Conservation (phyloP, 2,888 invertebrate genomes). For the Terebella lapidaria region DNA sequence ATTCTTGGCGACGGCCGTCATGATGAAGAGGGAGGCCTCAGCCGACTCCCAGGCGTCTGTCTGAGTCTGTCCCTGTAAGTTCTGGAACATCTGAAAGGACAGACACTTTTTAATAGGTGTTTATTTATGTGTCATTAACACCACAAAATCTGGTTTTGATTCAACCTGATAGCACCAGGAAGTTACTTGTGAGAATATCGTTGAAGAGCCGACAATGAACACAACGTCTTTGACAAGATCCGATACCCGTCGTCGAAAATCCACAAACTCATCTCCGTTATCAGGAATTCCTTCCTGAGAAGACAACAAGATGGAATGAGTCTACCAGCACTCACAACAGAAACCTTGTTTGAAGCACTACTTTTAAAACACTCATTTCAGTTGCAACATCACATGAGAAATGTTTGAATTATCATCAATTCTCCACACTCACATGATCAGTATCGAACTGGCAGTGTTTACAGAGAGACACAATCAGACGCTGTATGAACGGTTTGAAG, state of each 20-base stretch:
- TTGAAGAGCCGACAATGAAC: conserved; percentile 88
- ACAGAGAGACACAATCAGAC: conserved; percentile 82
- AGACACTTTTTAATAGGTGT: too few relatives aligned
- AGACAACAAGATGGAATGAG: too few relatives aligned
- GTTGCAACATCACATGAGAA: too few relatives aligned
- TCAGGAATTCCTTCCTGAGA: conserved; percentile 73
- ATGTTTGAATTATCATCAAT: too few relatives aligned
- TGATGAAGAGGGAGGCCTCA: conserved; percentile 89
- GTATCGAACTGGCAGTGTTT: conserved; percentile 94
- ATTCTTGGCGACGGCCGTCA: conserved; percentile 92
- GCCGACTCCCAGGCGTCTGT: conserved; percentile 81
- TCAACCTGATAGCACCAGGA: too few relatives aligned
- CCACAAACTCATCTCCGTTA: conserved; percentile 74
- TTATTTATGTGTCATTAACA: too few relatives aligned
- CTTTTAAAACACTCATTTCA: too few relatives aligned
- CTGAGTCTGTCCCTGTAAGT: conserved; percentile 65
- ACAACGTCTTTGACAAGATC: conserved; percentile 95
- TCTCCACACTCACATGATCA: conserved; percentile 69
- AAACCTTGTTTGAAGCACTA: too few relatives aligned
- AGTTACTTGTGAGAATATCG: conserved; percentile 81
- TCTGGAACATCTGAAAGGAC: conserved; percentile 53
- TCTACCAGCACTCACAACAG: too few relatives aligned
- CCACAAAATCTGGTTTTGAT: too few relatives aligned
- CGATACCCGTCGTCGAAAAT: conserved; percentile 78
- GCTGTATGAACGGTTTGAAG: conserved; percentile 85